Evolutionary conservation across 2,797 vertebrate species (phyloP), one percentile per base, ranked within the genome.

Genomic region (Fistularia tabacaria): DNA sequence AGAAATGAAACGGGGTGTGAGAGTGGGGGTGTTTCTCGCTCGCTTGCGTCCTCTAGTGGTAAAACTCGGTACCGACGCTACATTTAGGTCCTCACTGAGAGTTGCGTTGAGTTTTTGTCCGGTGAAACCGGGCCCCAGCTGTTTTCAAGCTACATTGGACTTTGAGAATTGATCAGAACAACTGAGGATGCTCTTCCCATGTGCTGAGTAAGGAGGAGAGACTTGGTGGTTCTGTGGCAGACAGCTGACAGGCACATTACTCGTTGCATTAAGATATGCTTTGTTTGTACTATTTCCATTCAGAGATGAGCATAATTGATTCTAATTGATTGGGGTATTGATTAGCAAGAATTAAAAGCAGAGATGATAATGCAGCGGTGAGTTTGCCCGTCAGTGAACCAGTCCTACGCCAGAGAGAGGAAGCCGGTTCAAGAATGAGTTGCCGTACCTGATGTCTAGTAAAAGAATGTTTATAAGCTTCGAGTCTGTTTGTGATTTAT

Each of bases 241-340:
- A 82, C 79, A 68, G 77, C 77, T 78, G 80, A 81, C 71, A 75
- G 70, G 71, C 66, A 73, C 86, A 88, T 87, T 89, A 88, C 76
- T 74, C 44, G 73, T 79, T 87, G 82, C 85, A 89, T 91, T 90
- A 89, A 90, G 83, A 84, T 77, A 77, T 87, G 87, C 85, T 85
- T 79, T 74, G 79, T 87, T 84, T 80, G 82, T 87, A 83, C 85
- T 83, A 87, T 84, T 76, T 85, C 81, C 79, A 76, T 80, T 81
- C 74, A 82, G 80, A 87, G 69, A 88, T 81, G 76, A 76, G 57
- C 73, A 56, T 84, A 87, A 90, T 85, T 89, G 85, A 90, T 89
- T 89, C 63, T 85, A 91, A 89, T 88, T 89, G 85, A 91, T 89
- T 91, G 86, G 51, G 72, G 75, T 90, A 89, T 90, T 89, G 88